Evolutionary conservation across 1,140 invertebrate genomes (phyloP), one percentile per base, ranked within the genome.

Genomic region (Orchesella cincta): DNA sequence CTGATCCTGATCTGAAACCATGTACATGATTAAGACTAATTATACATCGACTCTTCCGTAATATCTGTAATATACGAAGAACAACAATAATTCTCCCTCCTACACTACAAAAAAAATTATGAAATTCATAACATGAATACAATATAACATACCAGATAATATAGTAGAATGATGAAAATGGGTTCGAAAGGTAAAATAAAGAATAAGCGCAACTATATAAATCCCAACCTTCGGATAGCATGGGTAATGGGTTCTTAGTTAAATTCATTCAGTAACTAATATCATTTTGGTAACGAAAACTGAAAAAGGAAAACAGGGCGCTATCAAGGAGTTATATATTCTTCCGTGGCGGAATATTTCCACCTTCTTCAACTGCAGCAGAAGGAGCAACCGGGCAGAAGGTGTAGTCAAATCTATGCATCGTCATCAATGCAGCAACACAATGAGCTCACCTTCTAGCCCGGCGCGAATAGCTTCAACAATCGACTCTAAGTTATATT

Each of bases 221-320:
- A 46, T 46, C 8, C 39, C 39, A 46, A 46, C 20, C 20, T 46
- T 20, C n/a, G n/a, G 39, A 46, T 12, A 46, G 8, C n/a, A 12
- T 46, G 8, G 8, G 8, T 20, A 46, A 46, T 46, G 8, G 20
- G 39, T 12, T 46, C 39, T 57, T 57, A 57, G 26, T 33, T 31
- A 33, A 67, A 67, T n/a, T n/a, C n/a, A n/a, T n/a, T n/a, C n/a
- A n/a, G n/a, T 67, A 57, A 57, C 31, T 12, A 67, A 67, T 67
- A 67, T 67, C 62, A 67, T 67, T 67, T 67, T 67, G 62, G 29
- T n/a, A n/a, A n/a, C n/a, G n/a, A n/a, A n/a, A n/a, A 67, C 62
- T 26, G 33, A 67, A 67, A 67, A 26, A 5, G 62, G 33, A 67
- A 67, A 67, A 5, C 12, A 16, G 31, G n/a, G 62, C 62, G 28